Conservation (phyloP, 2,888 invertebrate genomes). For the Drosophila greeni region DNA sequence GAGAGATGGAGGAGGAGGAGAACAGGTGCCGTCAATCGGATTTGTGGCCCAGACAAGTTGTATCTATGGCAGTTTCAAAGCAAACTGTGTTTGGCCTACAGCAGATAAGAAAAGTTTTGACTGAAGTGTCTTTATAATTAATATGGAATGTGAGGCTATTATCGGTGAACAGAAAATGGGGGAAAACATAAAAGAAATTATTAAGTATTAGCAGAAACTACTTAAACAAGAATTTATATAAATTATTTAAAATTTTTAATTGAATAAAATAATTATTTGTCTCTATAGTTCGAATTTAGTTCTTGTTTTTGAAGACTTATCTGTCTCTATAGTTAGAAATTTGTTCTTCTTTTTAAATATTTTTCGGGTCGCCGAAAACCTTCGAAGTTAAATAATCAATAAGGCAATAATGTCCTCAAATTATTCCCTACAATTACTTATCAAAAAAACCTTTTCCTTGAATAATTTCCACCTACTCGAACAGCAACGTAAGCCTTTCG, state of each 20-base stretch:
- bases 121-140: constrained; percentile 26
- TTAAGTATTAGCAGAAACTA: too few species aligned
- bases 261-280: too few species aligned
- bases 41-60: constrained; percentile 29
- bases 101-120: constrained; percentile 20
- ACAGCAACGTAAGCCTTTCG: not conserved
- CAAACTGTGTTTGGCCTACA: constrained; percentile 15
- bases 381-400: too few species aligned
- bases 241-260: too few species aligned
- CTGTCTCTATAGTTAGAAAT: not conserved
- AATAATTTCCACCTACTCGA: constrained; percentile 1
- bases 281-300: too few species aligned
- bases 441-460: constrained; percentile 1
- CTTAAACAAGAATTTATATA: too few species aligned
- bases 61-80: constrained; percentile 29
- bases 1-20: not conserved
- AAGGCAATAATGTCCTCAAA: not conserved
- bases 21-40: constrained; percentile 22
- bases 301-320: too few species aligned
- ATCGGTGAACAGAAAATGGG: not conserved
- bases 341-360: not conserved
- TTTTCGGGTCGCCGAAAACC: too few species aligned
- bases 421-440: not conserved
- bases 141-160: constrained; percentile 11
- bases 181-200: not conserved